Percentiles rank a stretch among this genome's conserved stretches.
Conservation (phyloP, 2,797 vertebrate species). For the Valencia hispanica region DNA sequence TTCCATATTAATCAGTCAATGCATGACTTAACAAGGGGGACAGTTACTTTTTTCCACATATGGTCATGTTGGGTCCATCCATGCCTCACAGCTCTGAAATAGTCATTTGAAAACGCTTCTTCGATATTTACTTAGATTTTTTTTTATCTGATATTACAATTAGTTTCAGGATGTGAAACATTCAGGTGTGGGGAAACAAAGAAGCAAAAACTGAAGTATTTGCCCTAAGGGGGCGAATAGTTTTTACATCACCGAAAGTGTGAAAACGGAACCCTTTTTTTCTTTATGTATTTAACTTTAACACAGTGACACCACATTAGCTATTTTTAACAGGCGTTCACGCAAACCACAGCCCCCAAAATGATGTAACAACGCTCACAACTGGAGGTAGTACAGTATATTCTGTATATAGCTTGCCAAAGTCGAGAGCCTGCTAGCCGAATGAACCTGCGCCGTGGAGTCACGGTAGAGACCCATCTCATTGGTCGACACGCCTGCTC, state of each 20-base stretch:
- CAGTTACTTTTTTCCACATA: neutral
- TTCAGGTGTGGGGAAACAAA: neutral
- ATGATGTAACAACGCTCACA: constrained; percentile 21
- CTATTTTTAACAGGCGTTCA: constrained; percentile 7
- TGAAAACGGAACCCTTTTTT: neutral
- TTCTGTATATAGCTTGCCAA: constrained; percentile 19
- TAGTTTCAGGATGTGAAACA: neutral
- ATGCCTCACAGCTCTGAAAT: neutral
- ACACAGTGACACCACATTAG: neutral
- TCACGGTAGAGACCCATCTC: neutral
- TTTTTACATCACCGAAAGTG: neutral
- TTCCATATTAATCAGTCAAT: neutral
- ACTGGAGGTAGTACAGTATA: neutral
- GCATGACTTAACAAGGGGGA: neutral
- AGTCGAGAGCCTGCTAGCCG: constrained; percentile 36
- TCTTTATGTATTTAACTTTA: neutral
- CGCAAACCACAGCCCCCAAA: neutral
- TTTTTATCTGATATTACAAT: neutral
- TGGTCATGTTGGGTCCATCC: neutral
- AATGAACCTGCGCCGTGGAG: constrained; percentile 37
- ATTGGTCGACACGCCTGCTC: constrained; percentile 44
- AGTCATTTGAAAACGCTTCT: neutral
- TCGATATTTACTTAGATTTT: neutral
- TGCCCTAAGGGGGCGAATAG: neutral
- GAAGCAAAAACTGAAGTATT: neutral